A percentile compares a stretch with the other conserved stretches of the same genome.
Conservation (phyloP, 2,888 invertebrate species). For the Lacanobia wlatinum region DNA sequence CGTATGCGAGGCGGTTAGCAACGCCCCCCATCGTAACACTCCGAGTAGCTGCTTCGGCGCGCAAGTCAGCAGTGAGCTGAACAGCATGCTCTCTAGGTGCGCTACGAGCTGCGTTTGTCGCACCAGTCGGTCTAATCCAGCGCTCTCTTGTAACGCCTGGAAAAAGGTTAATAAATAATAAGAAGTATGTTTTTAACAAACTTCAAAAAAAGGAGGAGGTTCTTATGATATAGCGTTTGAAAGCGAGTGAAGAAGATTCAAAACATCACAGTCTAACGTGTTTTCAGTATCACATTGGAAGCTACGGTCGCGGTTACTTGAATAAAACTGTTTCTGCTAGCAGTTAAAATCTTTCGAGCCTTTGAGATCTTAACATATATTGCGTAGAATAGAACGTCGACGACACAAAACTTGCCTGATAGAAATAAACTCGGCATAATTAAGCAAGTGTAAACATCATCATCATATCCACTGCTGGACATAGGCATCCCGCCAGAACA, state of each 20-base stretch:
- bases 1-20: constrained; percentile 94
- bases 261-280: too few species aligned
- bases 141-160: constrained; percentile 94
- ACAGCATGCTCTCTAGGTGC: constrained; percentile 95
- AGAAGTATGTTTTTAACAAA: neutral
- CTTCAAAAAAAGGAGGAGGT: too few species aligned
- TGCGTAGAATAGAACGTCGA: neutral
- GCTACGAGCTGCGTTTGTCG: constrained; percentile 96
- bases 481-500: too few species aligned
- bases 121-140: constrained; percentile 95
- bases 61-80: constrained; percentile 93
- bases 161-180: constrained; percentile 21
- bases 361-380: neutral
- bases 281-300: neutral
- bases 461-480: too few species aligned
- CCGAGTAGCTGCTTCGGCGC: constrained; percentile 92
- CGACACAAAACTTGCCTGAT: neutral
- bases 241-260: too few species aligned
- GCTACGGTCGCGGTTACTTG: neutral
- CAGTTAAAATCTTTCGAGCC: neutral
- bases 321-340: neutral
- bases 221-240: too few species aligned
- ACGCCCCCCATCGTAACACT: constrained; percentile 93
- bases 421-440: neutral
- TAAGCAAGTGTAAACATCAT: too few species aligned